These are phyloP conservation scores for Cataglyphis altisquamis DNA, from an alignment of 2,888 invertebrate genomes.

Conservation along the genomic window DNA sequence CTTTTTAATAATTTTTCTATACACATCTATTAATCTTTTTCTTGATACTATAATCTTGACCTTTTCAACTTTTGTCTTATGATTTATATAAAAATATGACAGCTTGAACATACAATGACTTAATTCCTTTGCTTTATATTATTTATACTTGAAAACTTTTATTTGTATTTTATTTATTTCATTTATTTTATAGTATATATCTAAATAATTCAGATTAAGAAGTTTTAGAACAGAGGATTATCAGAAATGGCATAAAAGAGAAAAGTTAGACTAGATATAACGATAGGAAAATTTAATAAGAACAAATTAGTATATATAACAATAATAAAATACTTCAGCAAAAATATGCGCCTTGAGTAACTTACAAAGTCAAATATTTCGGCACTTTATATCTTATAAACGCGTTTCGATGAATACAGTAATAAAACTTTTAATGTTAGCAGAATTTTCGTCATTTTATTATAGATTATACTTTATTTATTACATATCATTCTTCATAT, in stretches of 20 bases:
- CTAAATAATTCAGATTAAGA: slow-evolving; percentile 5
- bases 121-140: not conserved
- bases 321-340: slow-evolving; percentile 32
- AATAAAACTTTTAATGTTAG: slow-evolving; percentile 20
- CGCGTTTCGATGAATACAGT: slow-evolving; percentile 12
- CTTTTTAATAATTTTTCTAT: not conserved
- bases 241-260: slow-evolving; percentile 10
- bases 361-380: not conserved
- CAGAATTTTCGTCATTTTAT: slow-evolving; percentile 26
- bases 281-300: slow-evolving; percentile 25
- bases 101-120: not conserved
- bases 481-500: not conserved
- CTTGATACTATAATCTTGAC: not conserved
- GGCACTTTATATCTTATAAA: slow-evolving; percentile 9
- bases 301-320: slow-evolving; percentile 23
- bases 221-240: not conserved
- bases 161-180: slow-evolving; percentile 8
- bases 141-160: not conserved
- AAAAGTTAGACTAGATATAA: not conserved
- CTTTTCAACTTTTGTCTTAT: not conserved
- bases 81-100: not conserved
- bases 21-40: not conserved
- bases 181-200: slow-evolving; percentile 5
- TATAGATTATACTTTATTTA: slow-evolving; percentile 8
- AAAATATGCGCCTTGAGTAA: slow-evolving; percentile 19